A percentile compares a stretch with the other conserved stretches of the same genome.
phyloP scores from a whole-genome alignment of 2,888 invertebrate species.

The Andrena trimmerana region DNA sequence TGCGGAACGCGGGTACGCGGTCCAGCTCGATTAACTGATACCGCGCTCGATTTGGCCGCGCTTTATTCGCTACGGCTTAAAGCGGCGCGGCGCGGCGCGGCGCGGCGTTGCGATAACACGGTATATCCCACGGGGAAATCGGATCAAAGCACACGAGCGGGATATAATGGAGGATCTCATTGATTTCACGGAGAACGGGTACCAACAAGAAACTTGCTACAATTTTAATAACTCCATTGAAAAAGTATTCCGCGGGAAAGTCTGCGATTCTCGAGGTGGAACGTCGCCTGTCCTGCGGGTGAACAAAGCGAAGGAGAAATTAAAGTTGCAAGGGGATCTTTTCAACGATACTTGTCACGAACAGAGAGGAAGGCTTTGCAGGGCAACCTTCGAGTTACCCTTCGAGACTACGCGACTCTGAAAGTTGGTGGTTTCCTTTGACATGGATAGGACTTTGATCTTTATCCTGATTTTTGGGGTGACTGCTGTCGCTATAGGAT shows the following conservation, averaged over 20 bases:
- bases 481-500: background rate
- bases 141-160: slow-evolving; percentile 28
- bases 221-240: slow-evolving; percentile 36
- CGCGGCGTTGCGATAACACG: slow-evolving; percentile 15
- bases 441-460: background rate
- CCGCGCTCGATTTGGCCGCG: slow-evolving; percentile 26
- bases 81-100: background rate
- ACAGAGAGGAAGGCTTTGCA: too few relatives aligned
- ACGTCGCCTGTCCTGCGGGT: background rate
- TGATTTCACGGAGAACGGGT: slow-evolving; percentile 6
- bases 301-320: slow-evolving; percentile 19
- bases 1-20: slow-evolving; percentile 2
- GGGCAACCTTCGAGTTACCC: background rate
- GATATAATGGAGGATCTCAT: background rate
- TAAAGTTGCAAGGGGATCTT: slow-evolving; percentile 22
- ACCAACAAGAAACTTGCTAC: slow-evolving; percentile 15
- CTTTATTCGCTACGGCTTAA: slow-evolving; percentile 24
- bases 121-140: background rate
- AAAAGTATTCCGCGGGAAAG: slow-evolving; percentile 7
- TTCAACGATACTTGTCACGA: background rate
- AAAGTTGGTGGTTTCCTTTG: background rate
- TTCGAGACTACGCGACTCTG: background rate
- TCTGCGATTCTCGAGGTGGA: background rate
- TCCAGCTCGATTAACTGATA: slow-evolving; percentile 32
- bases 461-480: background rate